These are phyloP conservation scores for Heterodera filipjevi DNA, from an alignment of 2,888 invertebrate genomes.

Conservation along the genomic window DNA sequence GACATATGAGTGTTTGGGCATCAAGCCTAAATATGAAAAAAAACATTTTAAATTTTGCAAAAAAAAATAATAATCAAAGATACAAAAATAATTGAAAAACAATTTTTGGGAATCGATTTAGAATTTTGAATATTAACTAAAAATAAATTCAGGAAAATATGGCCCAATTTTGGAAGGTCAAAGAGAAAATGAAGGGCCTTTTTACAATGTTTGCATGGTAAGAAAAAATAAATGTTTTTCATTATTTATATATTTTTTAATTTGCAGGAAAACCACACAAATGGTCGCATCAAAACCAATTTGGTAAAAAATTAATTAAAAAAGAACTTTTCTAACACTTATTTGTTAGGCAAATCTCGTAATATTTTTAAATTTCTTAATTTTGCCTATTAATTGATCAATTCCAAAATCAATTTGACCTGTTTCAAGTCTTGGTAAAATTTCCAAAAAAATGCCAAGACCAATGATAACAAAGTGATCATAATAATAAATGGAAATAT, in stretches of 20 bases:
- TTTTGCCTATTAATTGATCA: no score
- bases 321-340: neutral
- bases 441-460: no score
- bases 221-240: neutral
- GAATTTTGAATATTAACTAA: neutral
- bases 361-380: neutral
- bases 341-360: neutral
- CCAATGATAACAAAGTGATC: no score
- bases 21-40: no score
- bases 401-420: neutral
- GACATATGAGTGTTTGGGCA: no score
- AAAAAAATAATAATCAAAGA: no score
- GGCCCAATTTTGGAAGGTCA: neutral
- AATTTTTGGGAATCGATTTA: neutral
- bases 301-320: neutral
- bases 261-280: conserved; percentile 21
- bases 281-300: conserved; percentile 12
- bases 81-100: neutral
- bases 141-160: neutral
- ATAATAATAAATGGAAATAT: no score
- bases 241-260: neutral
- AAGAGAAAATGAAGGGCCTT: neutral
- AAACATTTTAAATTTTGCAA: no score
- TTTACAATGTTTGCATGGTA: neutral
- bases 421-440: no score